Evolutionary conservation across 2,888 invertebrate species (phyloP).

Genomic region (Eristalis pertinax): DNA sequence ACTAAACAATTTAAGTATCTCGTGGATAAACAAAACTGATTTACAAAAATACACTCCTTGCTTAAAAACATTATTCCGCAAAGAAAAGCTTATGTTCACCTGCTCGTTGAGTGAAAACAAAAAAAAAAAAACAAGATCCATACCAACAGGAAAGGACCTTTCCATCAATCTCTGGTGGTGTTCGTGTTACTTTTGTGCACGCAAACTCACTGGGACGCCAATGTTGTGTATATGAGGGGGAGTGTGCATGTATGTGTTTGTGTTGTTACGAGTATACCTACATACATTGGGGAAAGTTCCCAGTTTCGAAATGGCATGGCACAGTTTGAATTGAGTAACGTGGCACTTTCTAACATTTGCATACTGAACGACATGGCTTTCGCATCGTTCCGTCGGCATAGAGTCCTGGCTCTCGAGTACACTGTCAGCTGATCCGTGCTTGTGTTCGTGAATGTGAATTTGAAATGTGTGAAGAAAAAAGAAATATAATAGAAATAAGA

Average conservation of each 20-base stretch:
- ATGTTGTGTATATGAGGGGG: slow-evolving; percentile 6
- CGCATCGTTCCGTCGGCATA: slow-evolving; percentile 54
- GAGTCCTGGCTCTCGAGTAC: slow-evolving; percentile 45
- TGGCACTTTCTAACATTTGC: slow-evolving; percentile 68
- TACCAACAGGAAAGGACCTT: slow-evolving; percentile 36
- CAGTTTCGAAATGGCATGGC: slow-evolving; percentile 47
- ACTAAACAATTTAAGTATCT: slow-evolving; percentile 28
- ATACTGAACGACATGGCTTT: slow-evolving; percentile 64
- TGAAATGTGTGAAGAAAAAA: slow-evolving; percentile 10
- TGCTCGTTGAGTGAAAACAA: slow-evolving; percentile 38
- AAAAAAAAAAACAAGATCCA: not conserved
- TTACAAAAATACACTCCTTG: slow-evolving; percentile 4
- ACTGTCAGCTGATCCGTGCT: slow-evolving; percentile 61
- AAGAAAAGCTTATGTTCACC: slow-evolving; percentile 42
- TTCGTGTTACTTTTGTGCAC: slow-evolving; percentile 60
- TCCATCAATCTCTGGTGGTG: slow-evolving; percentile 24
- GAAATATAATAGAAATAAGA: slow-evolving; percentile 18
- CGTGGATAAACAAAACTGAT: slow-evolving; percentile 23
- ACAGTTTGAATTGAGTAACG: slow-evolving; percentile 63
- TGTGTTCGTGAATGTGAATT: slow-evolving; percentile 29
- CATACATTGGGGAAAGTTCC: slow-evolving; percentile 51
- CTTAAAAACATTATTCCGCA: not conserved
- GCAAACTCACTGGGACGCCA: slow-evolving; percentile 55
- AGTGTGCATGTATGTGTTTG: not conserved
- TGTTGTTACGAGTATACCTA: too few species aligned